Evolutionary conservation across 2,797 vertebrate species (phyloP).

Genomic region (Masticophis lateralis): DNA sequence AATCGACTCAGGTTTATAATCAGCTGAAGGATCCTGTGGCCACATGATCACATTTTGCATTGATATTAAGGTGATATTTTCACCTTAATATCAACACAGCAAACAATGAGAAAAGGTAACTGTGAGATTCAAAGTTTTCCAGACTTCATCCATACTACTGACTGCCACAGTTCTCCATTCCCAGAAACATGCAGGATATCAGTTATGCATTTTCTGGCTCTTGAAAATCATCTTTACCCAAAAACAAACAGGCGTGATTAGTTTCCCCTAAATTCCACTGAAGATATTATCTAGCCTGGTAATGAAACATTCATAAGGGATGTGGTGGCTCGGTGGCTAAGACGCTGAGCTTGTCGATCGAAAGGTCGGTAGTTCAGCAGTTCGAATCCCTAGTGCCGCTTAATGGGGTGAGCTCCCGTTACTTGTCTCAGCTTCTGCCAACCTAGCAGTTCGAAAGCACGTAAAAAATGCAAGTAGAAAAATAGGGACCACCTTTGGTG

Average conservation of each 20-base stretch:
- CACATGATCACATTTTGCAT: background rate
- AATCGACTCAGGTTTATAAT: background rate
- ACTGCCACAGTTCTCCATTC: background rate
- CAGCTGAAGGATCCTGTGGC: background rate
- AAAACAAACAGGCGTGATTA: background rate
- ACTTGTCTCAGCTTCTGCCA: no score
- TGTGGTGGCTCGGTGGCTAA: no score
- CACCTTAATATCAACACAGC: background rate
- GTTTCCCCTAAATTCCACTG: no score
- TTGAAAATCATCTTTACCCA: background rate
- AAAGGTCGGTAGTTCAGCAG: no score
- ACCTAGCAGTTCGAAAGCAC: no score
- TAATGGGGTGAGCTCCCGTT: no score
- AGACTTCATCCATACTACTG: background rate
- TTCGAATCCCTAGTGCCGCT: no score
- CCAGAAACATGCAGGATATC: background rate
- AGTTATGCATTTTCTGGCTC: background rate
- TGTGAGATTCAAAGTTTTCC: background rate
- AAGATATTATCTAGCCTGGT: no score
- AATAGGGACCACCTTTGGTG: no score
- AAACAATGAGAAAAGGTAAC: background rate
- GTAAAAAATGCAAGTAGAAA: no score
- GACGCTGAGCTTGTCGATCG: no score
- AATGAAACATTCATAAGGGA: no score
- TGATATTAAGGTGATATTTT: background rate